These are phyloP conservation scores for Ophiodon elongatus DNA, from an alignment of 2,113 vertebrate genomes.

Conservation along the genomic window DNA sequence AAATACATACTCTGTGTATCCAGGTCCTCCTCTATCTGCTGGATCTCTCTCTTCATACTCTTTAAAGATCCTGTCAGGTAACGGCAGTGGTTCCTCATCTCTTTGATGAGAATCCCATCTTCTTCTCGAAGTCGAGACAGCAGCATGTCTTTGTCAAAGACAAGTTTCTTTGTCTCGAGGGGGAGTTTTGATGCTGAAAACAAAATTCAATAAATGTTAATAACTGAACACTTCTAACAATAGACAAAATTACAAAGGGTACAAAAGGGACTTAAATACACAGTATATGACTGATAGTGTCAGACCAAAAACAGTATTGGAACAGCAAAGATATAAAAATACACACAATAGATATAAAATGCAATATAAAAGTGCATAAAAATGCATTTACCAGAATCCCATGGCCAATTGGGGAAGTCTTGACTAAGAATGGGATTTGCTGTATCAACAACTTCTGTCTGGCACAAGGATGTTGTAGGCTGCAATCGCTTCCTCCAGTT, in stretches of 20 bases:
- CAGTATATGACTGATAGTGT: neutral
- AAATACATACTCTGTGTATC: no score
- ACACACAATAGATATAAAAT: neutral
- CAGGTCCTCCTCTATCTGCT: neutral
- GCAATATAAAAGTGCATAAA: neutral
- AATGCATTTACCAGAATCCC: neutral
- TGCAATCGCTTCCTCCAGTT: no score
- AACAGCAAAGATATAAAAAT: neutral
- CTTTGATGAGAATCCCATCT: neutral
- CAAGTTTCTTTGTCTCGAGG: neutral
- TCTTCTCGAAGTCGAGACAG: neutral
- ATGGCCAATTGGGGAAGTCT: neutral
- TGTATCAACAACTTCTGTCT: neutral
- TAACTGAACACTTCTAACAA: neutral
- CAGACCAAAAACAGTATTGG: neutral
- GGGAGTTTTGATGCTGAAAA: neutral
- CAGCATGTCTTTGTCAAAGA: neutral
- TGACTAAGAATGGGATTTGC: neutral
- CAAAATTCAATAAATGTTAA: neutral
- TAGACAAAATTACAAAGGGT: neutral
- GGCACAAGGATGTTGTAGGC: neutral
- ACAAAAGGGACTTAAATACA: neutral
- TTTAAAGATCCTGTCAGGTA: neutral
- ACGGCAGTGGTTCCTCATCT: neutral
- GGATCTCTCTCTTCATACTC: neutral